A percentile compares a stretch with the other conserved stretches of the same genome.
phyloP scores from a whole-genome alignment of 2,113 vertebrate genomes.

The Pomatostomus ruficeps region DNA sequence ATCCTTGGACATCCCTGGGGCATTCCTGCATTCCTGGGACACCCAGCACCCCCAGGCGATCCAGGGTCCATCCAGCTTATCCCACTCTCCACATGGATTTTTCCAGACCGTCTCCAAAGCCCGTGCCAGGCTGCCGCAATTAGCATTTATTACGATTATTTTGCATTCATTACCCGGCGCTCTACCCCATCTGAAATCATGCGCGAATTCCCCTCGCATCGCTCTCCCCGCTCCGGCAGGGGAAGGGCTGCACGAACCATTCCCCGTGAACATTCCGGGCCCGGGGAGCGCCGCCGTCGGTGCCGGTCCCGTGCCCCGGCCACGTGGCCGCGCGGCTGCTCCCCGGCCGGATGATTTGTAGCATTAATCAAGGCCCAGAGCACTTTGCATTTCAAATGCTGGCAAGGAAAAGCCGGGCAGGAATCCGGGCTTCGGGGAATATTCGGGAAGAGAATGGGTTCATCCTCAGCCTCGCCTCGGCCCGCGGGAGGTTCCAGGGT shows the following conservation, averaged over 20 bases:
- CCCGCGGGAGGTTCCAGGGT: accelerated
- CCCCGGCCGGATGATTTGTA: slow-evolving; percentile 8
- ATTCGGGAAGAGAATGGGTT: background rate
- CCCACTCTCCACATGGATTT: background rate
- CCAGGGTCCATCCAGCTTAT: background rate
- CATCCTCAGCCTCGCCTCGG: background rate
- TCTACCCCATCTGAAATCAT: background rate
- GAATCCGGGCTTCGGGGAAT: background rate
- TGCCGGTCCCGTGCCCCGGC: background rate
- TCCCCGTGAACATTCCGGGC: background rate
- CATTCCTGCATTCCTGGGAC: background rate
- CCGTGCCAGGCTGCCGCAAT: background rate
- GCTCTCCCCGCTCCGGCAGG: background rate
- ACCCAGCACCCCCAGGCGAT: background rate
- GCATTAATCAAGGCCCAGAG: background rate
- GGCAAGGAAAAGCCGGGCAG: background rate
- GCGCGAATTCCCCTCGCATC: background rate
- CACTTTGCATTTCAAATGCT: slow-evolving; percentile 6
- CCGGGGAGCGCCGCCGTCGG: background rate
- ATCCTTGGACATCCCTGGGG: background rate
- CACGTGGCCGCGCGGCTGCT: background rate
- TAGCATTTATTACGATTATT: background rate
- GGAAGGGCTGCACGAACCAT: background rate
- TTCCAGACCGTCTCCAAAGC: background rate
- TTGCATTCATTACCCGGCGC: background rate